Evolutionary conservation across 1,140 invertebrate genomes (phyloP).

Genomic region (Anastrepha obliqua): DNA sequence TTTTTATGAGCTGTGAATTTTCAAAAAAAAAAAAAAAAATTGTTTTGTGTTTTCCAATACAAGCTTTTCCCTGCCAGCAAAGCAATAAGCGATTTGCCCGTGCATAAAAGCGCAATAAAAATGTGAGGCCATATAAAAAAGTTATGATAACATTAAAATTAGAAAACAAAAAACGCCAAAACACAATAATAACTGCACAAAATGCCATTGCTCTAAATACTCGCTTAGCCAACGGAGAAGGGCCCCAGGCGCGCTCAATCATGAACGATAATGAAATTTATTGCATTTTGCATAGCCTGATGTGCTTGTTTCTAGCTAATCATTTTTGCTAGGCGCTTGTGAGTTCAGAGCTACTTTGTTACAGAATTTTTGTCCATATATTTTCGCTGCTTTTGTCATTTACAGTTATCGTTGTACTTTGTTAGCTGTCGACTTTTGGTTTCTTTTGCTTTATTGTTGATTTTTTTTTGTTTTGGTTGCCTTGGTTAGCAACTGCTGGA

Average conservation of each 20-base stretch:
- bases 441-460: not conserved
- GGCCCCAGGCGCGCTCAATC: not conserved
- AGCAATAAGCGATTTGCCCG: too few relatives aligned
- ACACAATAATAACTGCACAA: not conserved
- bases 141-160: not conserved
- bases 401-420: not conserved
- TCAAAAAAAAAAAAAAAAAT: too few relatives aligned
- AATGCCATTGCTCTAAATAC: not conserved
- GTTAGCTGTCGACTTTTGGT: not conserved
- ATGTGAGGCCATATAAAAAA: not conserved
- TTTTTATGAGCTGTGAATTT: too few relatives aligned
- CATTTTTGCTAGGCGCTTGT: too few relatives aligned
- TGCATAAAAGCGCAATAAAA: too few relatives aligned
- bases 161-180: not conserved
- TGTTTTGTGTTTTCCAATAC: too few relatives aligned
- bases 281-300: not conserved
- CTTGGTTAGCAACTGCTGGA: too few relatives aligned
- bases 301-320: not conserved
- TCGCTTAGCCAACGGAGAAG: not conserved
- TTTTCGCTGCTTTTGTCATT: conserved; percentile 23
- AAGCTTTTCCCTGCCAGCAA: too few relatives aligned
- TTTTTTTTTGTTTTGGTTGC: not conserved
- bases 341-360: not conserved
- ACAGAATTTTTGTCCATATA: not conserved
- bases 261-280: conserved; percentile 34